These are phyloP conservation scores for Lophochroa leadbeateri DNA, from an alignment of 2,113 vertebrate species.

Conservation along the genomic window DNA sequence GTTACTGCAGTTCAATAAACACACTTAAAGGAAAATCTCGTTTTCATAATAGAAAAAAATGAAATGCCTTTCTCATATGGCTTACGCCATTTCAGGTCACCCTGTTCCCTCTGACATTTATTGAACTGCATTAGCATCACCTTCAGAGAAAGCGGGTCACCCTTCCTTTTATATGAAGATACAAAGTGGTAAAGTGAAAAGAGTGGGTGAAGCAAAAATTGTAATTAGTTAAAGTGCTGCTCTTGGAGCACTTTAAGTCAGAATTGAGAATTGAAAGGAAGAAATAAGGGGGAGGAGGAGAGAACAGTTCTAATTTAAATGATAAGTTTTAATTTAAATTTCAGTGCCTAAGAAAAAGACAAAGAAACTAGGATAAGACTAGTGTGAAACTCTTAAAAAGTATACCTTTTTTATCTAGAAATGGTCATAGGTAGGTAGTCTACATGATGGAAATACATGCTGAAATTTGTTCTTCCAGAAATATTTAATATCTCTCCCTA, in stretches of 20 bases:
- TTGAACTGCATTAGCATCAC: constrained; percentile 50
- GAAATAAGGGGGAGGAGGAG: not conserved
- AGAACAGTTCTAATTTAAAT: not conserved
- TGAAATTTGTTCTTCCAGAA: not conserved
- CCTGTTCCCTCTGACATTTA: constrained; percentile 24
- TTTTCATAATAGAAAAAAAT: constrained; percentile 56
- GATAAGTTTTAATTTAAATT: not conserved
- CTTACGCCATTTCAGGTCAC: constrained; percentile 37
- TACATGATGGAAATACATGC: not conserved
- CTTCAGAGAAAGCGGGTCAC: constrained; percentile 48
- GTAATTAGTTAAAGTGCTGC: constrained; percentile 48
- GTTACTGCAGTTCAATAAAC: constrained; percentile 35
- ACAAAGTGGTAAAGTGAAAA: constrained; percentile 22
- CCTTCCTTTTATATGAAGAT: not conserved
- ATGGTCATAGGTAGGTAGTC: not conserved
- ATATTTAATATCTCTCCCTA: not conserved
- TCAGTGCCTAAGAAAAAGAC: not conserved
- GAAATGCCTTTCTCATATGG: constrained; percentile 34
- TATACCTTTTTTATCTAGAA: not conserved
- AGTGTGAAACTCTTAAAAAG: not conserved
- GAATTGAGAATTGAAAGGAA: not conserved
- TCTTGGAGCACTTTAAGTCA: not conserved
- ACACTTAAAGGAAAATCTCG: constrained; percentile 29
- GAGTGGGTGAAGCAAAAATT: constrained; percentile 19
- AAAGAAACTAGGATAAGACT: not conserved